A percentile compares a stretch with the other conserved stretches of the same genome.
Evolutionary conservation across 2,888 invertebrate genomes (phyloP).

Genomic region (Cyclophora albipunctata): DNA sequence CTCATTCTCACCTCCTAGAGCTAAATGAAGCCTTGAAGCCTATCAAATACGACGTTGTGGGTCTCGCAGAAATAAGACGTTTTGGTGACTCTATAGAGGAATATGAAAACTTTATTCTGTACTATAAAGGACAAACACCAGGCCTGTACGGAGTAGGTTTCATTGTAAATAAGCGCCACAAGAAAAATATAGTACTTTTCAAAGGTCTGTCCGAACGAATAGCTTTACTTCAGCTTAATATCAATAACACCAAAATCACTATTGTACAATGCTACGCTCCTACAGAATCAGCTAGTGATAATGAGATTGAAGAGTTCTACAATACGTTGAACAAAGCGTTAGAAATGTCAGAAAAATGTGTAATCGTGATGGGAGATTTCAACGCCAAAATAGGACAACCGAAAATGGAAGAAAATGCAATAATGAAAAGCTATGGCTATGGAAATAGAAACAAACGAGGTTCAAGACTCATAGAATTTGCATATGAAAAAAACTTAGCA

Average conservation of each 20-base stretch:
- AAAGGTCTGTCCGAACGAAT: slow-evolving; percentile 2
- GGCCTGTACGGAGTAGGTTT: slow-evolving; percentile 2
- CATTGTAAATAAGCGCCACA: slow-evolving; percentile 1
- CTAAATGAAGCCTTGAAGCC: not conserved
- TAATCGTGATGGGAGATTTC: not conserved
- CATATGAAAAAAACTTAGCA: not conserved
- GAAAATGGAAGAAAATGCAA: not conserved
- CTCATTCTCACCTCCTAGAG: not conserved
- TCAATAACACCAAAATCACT: not conserved
- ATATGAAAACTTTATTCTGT: not conserved
- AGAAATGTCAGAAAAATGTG: not conserved
- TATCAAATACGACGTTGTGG: not conserved
- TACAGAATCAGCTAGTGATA: not conserved
- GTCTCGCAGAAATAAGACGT: not conserved
- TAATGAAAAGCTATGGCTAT: not conserved
- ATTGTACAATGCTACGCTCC: not conserved
- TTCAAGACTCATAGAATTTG: not conserved
- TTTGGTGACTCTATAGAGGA: not conserved
- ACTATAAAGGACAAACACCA: slow-evolving; percentile 1
- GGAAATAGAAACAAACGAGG: slow-evolving; percentile 1
- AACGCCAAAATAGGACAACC: not conserved
- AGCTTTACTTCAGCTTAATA: not conserved
- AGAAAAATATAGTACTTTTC: not conserved
- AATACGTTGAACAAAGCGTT: not conserved
- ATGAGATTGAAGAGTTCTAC: not conserved